These are phyloP conservation scores for Amphiura filiformis DNA, from an alignment of 35 echinoderm and acorn worm species.

Conservation along the genomic window DNA sequence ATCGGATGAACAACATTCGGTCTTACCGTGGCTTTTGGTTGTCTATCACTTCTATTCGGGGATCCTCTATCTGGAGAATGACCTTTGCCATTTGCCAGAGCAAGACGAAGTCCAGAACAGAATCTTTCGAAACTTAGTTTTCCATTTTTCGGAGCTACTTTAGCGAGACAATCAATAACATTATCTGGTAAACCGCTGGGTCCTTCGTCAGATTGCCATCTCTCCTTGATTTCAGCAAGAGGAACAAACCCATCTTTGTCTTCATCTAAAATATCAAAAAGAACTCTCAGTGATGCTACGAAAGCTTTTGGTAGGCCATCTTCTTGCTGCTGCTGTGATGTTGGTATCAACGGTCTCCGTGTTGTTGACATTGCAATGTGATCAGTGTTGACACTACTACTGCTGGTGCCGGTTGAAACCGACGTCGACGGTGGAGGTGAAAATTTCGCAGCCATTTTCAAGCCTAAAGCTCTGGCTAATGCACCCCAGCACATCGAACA, in stretches of 20 bases:
- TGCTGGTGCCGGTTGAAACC: background rate
- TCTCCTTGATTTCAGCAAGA: constrained; percentile 67
- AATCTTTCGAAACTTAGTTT: constrained; percentile 81
- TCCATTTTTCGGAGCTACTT: constrained; percentile 81
- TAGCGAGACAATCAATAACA: constrained; percentile 67
- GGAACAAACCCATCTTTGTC: constrained; percentile 70
- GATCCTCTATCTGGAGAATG: background rate
- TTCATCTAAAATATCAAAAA: constrained; percentile 98
- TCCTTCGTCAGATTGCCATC: constrained; percentile 73
- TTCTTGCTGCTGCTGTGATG: background rate
- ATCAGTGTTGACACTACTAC: background rate
- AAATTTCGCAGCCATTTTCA: background rate
- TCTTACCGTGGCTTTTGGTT: constrained; percentile 74
- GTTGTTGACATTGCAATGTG: no score
- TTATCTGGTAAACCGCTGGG: constrained; percentile 67
- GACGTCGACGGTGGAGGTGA: background rate
- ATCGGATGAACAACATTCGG: constrained; percentile 81
- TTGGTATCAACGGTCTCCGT: background rate
- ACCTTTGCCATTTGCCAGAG: constrained; percentile 60
- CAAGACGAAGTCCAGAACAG: constrained; percentile 78
- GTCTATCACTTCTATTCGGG: constrained; percentile 18
- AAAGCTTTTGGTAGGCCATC: constrained; percentile 87
- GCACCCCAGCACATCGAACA: background rate
- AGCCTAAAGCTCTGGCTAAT: background rate
- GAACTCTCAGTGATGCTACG: constrained; percentile 77